Conservation (phyloP, 2,888 invertebrate genomes). For the Aelia acuminata region DNA sequence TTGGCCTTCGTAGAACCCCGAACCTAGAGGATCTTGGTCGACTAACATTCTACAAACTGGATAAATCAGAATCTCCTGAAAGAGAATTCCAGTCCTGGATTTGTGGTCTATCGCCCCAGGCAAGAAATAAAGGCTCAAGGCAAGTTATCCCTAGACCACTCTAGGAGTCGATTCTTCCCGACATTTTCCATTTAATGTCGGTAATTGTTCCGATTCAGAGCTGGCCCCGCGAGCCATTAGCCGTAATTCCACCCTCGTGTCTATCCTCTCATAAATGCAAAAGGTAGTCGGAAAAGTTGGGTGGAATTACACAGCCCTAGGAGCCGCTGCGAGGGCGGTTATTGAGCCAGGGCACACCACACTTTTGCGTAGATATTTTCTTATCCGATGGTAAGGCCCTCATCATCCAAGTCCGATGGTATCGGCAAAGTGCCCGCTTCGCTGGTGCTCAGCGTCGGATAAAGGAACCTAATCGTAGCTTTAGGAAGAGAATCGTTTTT, state of each 20-base stretch:
- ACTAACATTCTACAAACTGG: no score
- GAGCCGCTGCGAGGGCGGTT: constrained; percentile 11
- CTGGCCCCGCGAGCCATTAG: background rate
- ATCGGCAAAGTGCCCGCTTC: background rate
- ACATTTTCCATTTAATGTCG: constrained; percentile 27
- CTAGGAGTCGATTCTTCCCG: constrained; percentile 6
- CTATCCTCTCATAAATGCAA: constrained; percentile 47
- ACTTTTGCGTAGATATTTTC: constrained; percentile 47
- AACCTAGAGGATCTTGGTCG: no score
- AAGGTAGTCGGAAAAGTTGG: constrained; percentile 48
- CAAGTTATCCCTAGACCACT: background rate
- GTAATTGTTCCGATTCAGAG: background rate
- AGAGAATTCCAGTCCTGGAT: background rate
- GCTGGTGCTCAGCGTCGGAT: background rate
- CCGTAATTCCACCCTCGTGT: constrained; percentile 27
- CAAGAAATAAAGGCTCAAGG: background rate
- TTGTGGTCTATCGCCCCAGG: background rate
- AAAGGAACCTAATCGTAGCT: background rate
- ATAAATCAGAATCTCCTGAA: background rate
- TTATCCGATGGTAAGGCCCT: background rate
- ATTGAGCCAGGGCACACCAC: constrained; percentile 24
- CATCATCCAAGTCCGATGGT: background rate
- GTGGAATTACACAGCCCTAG: background rate
- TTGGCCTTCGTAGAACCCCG: no score
- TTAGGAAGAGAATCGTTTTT: background rate